A percentile compares a stretch with the other conserved stretches of the same genome.
Conservation (phyloP, 2,797 vertebrate species). For the Muscicapa comitata region DNA sequence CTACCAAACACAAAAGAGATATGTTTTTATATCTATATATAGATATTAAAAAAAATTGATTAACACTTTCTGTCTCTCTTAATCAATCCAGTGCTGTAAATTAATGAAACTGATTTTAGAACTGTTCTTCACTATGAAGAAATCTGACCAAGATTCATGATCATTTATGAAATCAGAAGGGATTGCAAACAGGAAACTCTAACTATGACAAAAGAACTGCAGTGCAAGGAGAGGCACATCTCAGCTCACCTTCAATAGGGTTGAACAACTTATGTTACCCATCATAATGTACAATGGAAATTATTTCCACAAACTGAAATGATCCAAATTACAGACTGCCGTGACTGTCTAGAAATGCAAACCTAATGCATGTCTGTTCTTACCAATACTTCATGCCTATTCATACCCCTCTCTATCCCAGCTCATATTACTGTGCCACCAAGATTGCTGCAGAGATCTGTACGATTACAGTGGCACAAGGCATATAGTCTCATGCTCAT, state of each 20-base stretch:
- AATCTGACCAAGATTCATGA: neutral
- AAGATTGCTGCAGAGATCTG: neutral
- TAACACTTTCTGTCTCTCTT: neutral
- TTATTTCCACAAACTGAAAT: neutral
- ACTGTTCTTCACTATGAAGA: neutral
- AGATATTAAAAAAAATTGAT: neutral
- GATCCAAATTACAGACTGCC: neutral
- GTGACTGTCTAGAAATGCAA: neutral
- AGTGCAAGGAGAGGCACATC: neutral
- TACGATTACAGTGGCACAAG: neutral
- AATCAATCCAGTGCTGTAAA: neutral
- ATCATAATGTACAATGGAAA: neutral
- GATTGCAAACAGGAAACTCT: neutral
- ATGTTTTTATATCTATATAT: neutral
- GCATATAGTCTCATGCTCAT: neutral
- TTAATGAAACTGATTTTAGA: neutral
- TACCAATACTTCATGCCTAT: neutral
- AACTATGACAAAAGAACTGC: neutral
- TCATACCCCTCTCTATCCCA: accelerated
- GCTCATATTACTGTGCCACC: neutral
- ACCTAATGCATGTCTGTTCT: neutral
- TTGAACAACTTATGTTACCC: accelerated
- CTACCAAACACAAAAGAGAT: neutral
- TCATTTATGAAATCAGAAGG: neutral
- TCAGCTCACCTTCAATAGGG: accelerated